These are phyloP conservation scores for Linnaemya tessellans DNA, from an alignment of 2,888 invertebrate genomes.

Conservation along the genomic window DNA sequence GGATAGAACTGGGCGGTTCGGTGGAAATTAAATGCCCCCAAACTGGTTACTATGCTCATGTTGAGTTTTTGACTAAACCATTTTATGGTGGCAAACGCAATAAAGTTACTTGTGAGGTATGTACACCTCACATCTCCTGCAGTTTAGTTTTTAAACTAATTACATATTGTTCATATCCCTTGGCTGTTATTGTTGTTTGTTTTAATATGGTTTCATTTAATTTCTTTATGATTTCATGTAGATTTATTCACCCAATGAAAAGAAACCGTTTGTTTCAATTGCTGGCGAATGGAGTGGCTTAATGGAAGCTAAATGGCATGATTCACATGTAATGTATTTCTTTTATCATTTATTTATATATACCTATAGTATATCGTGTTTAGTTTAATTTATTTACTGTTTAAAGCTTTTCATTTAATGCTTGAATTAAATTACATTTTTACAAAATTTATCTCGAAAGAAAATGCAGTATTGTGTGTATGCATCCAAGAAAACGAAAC, in stretches of 20 bases:
- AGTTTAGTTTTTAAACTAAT: no score
- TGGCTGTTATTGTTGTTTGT: background rate
- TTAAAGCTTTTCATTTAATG: conserved; percentile 9
- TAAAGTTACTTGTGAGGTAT: conserved; percentile 91
- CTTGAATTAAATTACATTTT: background rate
- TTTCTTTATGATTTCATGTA: conserved; percentile 79
- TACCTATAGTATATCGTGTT: background rate
- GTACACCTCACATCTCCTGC: conserved; percentile 48
- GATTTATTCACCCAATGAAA: conserved; percentile 89
- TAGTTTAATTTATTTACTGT: conserved; percentile 36
- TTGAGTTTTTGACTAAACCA: conserved; percentile 98
- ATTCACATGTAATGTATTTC: conserved; percentile 83
- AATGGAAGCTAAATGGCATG: conserved; percentile 96
- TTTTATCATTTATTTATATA: conserved; percentile 23
- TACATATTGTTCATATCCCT: background rate
- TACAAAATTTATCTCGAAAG: background rate
- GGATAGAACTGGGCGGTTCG: conserved; percentile 98
- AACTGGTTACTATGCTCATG: conserved; percentile 95
- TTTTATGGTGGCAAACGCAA: conserved; percentile 99
- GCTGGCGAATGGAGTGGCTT: conserved; percentile 98
- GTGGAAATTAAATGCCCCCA: conserved; percentile 95
- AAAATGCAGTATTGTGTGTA: background rate
- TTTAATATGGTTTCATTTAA: conserved; percentile 18
- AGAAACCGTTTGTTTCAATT: conserved; percentile 94
- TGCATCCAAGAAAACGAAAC: background rate